These are phyloP conservation scores for Caenorhabditis tropicalis DNA, from an alignment of 1,140 invertebrate species.

Conservation along the genomic window DNA sequence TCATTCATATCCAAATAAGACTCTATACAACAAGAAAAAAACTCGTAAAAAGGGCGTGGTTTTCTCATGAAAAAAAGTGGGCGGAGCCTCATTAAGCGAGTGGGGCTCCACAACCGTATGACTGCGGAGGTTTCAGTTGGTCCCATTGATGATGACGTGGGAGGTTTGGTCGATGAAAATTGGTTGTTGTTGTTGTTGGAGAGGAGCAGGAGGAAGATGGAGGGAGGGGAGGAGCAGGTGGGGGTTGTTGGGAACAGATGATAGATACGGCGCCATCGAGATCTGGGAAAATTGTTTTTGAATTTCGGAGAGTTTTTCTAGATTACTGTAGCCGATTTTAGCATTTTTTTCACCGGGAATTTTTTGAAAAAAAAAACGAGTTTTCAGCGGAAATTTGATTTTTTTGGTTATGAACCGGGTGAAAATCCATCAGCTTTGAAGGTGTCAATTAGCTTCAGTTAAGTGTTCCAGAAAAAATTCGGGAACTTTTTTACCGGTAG, in stretches of 20 bases:
- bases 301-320: too few relatives aligned
- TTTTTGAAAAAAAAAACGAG: too few relatives aligned
- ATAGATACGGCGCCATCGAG: neutral
- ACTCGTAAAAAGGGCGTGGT: neutral
- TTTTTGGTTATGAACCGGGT: too few relatives aligned
- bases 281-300: neutral
- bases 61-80: neutral
- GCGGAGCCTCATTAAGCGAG: constrained; percentile 5
- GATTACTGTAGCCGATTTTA: too few relatives aligned
- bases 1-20: too few relatives aligned
- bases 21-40: constrained; percentile 8
- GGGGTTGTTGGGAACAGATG: neutral
- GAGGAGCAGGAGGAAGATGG: neutral
- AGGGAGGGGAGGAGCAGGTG: neutral
- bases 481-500: too few relatives aligned
- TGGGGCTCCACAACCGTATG: constrained; percentile 11
- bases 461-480: too few relatives aligned
- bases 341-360: too few relatives aligned
- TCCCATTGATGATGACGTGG: constrained; percentile 17
- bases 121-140: neutral
- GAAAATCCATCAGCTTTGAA: too few relatives aligned
- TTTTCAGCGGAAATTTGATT: too few relatives aligned
- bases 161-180: neutral
- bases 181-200: neutral
- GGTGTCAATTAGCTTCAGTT: too few relatives aligned